Conservation (phyloP, 2,888 invertebrate species). For the Napeogenes sylphis region DNA sequence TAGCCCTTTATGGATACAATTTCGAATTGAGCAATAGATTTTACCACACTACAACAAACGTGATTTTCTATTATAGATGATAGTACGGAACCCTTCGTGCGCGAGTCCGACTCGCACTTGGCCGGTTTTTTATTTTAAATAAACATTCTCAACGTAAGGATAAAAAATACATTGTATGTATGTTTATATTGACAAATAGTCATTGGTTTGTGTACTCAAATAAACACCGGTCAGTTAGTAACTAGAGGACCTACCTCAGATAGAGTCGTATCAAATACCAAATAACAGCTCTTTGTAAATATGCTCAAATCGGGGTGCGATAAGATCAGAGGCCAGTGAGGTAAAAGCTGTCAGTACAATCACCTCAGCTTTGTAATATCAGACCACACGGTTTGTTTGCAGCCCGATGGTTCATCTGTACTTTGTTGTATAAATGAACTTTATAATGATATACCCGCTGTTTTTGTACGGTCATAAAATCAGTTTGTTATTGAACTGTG, state of each 20-base stretch:
- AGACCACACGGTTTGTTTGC: conserved; percentile 60
- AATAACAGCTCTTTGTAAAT: conserved; percentile 45
- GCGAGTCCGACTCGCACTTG: too few species aligned
- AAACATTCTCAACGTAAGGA: too few species aligned
- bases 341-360: conserved; percentile 55
- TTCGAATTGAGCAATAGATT: too few species aligned
- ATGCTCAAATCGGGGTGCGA: conserved; percentile 53
- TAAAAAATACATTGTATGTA: too few species aligned
- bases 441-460: background rate
- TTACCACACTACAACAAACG: too few species aligned
- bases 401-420: conserved; percentile 32
- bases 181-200: background rate
- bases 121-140: too few species aligned
- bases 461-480: background rate
- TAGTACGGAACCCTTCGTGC: too few species aligned
- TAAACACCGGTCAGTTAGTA: conserved; percentile 10
- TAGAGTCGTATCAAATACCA: conserved; percentile 32
- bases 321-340: conserved; percentile 47
- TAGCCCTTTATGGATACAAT: too few species aligned
- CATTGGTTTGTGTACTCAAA: background rate
- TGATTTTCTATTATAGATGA: too few species aligned
- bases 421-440: background rate
- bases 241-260: background rate
- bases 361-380: conserved; percentile 44
- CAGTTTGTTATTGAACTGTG: too few species aligned